Evolutionary conservation across 37 sponge, comb jelly and placozoan genomes (phyloP), one percentile per base, ranked within the genome.

Genomic region (Amphimedon queenslandica): DNA sequence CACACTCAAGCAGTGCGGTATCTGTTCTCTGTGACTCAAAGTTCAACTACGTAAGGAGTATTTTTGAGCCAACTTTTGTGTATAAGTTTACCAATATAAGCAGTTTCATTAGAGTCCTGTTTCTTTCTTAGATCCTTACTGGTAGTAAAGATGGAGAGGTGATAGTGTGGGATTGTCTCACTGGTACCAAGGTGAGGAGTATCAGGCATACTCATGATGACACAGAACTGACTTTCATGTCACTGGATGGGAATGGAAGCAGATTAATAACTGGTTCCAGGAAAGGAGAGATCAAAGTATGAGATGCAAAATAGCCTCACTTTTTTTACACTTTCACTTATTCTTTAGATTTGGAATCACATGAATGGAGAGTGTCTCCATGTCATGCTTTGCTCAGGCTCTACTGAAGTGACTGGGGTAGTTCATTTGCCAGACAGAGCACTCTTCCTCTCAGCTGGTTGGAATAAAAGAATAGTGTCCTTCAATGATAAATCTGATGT

Each of bases 71-170:
- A 31, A 4, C 76, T 20, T 4, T 18, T 1, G 6, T 16, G 33
- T 29, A 13, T 3, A 27, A 43, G 32, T 33, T 18, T 36, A 37
- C 3, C n/a, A n/a, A n/a, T n/a, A n/a, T n/a, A n/a, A n/a, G n/a
- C n/a, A n/a, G n/a, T n/a, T n/a, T n/a, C n/a, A n/a, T n/a, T n/a
- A n/a, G n/a, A n/a, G n/a, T n/a, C n/a, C n/a, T n/a, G n/a, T 77
- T 3, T 31, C 51, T 39, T 24, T 41, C 5, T 55, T 63, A 92
- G 93, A 84, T 92, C 21, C 74, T 94, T 67, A 82, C 84, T 56
- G 96, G 96, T 8, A 86, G 96, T 81, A 93, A 94, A 61, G 96
- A 81, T 27, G 89, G 88, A 20, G 83, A 76, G 65, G 83, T 98
- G 30, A 84, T 64, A 6, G 81, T 94, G 24, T 98, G 96, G 93